phyloP scores from a whole-genome alignment of 2,888 invertebrate genomes.

The Lepas anatifera region DNA sequence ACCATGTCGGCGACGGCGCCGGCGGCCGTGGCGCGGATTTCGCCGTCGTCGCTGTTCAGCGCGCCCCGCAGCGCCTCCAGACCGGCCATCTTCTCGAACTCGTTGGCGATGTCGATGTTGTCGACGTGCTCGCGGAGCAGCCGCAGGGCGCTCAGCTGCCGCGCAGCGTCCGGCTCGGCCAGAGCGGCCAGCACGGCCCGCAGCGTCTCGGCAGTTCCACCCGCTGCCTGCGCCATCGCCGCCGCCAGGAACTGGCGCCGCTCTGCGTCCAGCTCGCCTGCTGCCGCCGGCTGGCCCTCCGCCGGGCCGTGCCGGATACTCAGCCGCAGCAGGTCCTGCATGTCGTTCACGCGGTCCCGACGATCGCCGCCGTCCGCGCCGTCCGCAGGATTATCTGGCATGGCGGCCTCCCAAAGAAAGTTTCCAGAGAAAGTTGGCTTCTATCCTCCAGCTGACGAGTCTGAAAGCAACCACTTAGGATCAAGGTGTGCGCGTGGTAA shows the following conservation, averaged over 20 bases:
- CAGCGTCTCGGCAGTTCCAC: background rate
- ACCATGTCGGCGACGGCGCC: constrained; percentile 5
- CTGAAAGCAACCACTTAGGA: too few species aligned
- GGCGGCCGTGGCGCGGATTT: background rate
- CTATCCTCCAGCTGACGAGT: too few species aligned
- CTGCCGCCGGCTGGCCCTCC: background rate
- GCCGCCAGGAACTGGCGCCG: background rate
- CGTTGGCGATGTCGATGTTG: constrained; percentile 8
- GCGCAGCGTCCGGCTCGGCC: background rate
- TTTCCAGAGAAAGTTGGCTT: too few species aligned
- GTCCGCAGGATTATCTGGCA: too few species aligned
- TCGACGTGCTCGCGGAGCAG: constrained; percentile 9
- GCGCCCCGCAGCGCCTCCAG: background rate
- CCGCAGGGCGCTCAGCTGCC: background rate
- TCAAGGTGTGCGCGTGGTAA: too few species aligned
- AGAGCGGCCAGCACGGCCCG: background rate
- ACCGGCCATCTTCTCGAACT: constrained; percentile 8
- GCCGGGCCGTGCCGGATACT: background rate
- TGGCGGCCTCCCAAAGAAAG: too few species aligned
- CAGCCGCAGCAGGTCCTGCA: background rate
- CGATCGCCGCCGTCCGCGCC: background rate
- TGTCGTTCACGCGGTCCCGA: background rate
- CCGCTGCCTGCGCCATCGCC: background rate
- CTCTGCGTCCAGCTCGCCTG: background rate
- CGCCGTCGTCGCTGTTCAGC: background rate